Conservation (phyloP, 1,140 invertebrate genomes). For the Sarcophaga bullata region DNA sequence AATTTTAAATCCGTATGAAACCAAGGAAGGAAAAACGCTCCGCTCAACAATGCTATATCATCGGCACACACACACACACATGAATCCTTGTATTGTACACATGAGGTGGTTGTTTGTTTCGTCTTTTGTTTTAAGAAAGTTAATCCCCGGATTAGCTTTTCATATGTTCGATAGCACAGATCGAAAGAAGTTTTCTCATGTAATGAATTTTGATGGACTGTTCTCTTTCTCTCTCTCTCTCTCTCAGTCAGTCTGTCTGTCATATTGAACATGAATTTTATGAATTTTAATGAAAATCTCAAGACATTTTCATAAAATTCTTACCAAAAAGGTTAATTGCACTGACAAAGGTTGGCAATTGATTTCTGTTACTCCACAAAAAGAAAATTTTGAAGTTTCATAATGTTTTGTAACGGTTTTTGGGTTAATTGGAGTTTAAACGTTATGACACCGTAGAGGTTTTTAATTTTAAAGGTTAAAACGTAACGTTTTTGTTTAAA, state of each 20-base stretch:
- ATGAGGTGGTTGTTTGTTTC: not conserved
- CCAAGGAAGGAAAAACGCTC: not conserved
- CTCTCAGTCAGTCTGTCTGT: not conserved
- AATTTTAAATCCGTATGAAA: not conserved
- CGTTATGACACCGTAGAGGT: too few relatives aligned
- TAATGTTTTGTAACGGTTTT: too few relatives aligned
- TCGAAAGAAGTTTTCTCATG: not conserved
- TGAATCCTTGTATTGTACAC: too few relatives aligned
- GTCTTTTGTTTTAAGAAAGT: constrained; percentile 12
- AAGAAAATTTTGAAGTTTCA: too few relatives aligned
- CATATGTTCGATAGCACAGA: not conserved
- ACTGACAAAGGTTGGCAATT: constrained; percentile 14
- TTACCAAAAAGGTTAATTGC: constrained; percentile 27
- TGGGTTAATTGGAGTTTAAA: too few relatives aligned
- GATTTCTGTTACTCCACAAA: not conserved
- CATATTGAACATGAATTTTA: not conserved
- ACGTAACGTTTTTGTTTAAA: too few relatives aligned
- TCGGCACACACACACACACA: not conserved
- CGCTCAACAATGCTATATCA: not conserved
- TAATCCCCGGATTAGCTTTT: constrained; percentile 25
- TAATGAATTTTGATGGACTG: constrained; percentile 36
- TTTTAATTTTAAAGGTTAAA: too few relatives aligned
- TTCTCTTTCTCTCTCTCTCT: not conserved
- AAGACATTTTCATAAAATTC: not conserved
- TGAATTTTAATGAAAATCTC: not conserved